Percentiles rank a stretch among this genome's conserved stretches.
Conservation (phyloP, 2,888 invertebrate species). For the Eristalinus sepulchralis region DNA sequence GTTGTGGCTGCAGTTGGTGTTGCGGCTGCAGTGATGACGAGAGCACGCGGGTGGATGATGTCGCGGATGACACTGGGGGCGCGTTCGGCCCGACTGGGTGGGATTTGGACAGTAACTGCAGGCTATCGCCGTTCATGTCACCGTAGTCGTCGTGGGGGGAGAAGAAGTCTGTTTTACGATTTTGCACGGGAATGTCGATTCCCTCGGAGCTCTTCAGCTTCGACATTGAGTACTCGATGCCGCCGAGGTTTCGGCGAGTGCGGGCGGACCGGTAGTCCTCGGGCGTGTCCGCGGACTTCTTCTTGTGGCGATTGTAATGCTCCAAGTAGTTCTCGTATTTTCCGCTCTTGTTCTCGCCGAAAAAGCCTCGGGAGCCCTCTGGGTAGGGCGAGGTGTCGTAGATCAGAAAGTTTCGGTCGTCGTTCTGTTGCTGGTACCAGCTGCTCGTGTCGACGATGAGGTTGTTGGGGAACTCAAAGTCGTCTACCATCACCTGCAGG, state of each 20-base stretch:
- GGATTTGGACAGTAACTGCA: constrained; percentile 64
- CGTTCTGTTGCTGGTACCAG: constrained; percentile 57
- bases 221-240: constrained; percentile 64
- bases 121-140: constrained; percentile 44
- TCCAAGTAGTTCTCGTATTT: constrained; percentile 78
- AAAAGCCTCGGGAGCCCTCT: not conserved
- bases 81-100: constrained; percentile 38
- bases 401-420: constrained; percentile 42
- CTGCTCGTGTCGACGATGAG: constrained; percentile 71
- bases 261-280: constrained; percentile 55
- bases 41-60: constrained; percentile 15
- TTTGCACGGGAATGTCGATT: constrained; percentile 38
- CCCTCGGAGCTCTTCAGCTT: constrained; percentile 45
- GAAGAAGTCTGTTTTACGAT: constrained; percentile 15
- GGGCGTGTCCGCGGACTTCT: constrained; percentile 44
- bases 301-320: constrained; percentile 76
- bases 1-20: constrained; percentile 41
- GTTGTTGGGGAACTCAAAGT: constrained; percentile 73
- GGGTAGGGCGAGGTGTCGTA: constrained; percentile 25
- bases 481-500: constrained; percentile 74
- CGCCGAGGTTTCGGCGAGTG: constrained; percentile 55
- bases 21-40: constrained; percentile 43
- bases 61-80: constrained; percentile 15
- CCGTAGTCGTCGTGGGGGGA: constrained; percentile 28
- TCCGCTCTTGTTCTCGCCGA: constrained; percentile 35